Evolutionary conservation across 2,888 invertebrate species (phyloP), one percentile per base, ranked within the genome.

Genomic region (Mimachlamys varia): DNA sequence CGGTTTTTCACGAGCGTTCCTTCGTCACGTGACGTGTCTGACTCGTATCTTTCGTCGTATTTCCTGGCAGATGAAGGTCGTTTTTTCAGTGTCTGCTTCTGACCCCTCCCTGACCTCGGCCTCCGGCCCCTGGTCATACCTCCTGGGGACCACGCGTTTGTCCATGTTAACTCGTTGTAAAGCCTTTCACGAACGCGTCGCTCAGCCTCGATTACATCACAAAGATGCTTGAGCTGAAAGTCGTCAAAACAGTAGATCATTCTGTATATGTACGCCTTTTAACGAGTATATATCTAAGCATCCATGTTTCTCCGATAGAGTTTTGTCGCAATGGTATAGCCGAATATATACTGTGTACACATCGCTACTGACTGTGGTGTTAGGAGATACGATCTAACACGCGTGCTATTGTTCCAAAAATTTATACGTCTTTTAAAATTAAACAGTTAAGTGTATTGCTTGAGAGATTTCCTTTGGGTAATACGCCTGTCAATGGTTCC

Each of bases 231-330:
- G 27, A 76, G 27, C 76, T 76, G 76, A 76, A 76, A 76, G 76
- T 76, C 76, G 76, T 76, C 76, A 27, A 76, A 76, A 76, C 76
- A 76, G 76, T 76, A 76, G 33, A 76, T 76, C 76, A 76, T 76
- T 76, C 33, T 76, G 10, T 22, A 7, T n/a, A 62, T n/a, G 22
- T 44, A 22, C n/a, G 62, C 22, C n/a, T 53, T 53, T 53, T 19
- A 53, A 19, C 17, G 2, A 44, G 44, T 44, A 7, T 12, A 33
- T 27, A 13, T 76, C 15, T 76, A 33, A 27, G 33, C 10, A 76
- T 33, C 76, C 76, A 76, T 76, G 76, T 33, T 76, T 3, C 27
- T 27, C 27, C 33, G 7, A 76, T 13, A 22, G 7, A 19, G 19
- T 27, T 76, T 15, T 76, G 58, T 22, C 58, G 27, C 33, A 33